Base-by-base conservation (phyloP, 2,113 vertebrate species). In the Accipiter cooperii region DNA sequence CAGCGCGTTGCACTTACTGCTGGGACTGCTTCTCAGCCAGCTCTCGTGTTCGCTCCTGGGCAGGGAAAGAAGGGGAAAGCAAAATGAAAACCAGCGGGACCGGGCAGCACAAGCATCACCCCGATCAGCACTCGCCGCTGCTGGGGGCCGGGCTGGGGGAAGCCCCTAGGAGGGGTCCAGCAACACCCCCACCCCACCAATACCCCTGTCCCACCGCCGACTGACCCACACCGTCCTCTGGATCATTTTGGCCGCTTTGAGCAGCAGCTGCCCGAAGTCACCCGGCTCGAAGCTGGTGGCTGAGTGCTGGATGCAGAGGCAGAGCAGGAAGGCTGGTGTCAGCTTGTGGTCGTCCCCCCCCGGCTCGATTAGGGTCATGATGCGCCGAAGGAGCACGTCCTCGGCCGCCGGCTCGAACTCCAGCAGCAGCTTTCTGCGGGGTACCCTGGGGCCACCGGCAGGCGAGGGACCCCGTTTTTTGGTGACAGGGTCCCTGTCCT, bases 21-120 rank as follows among this genome's bases (percentile, higher is more conserved):
- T 99, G 99, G 90, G 99, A 98, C 98, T 99, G 99, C 97, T 99
- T 99, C 98, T 99, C 99, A 6, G 99, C 99, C 92, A 99, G 98
- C 66, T 99, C 99, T 97, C 99, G 99, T 28, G 99, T 99, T 98
- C 98, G 99, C 97, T 99, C 99, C 99, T 99, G 97, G 38, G 97
- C 63, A 90, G 94, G 84, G 94, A 91, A 77, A 76, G 94, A 90
- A 92, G 51, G 75, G 69, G n/a, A 84, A 65, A 95, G 44, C 74
- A 69, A 57, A 57, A 63, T 91, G 66, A 94, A 25, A 25, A 25
- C 69, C 44, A 19, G 29, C 0, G 4, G 42, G 33, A n/a, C 0
- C 1, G n/a, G 6, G 38, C 0, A 9, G 36, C 55, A 75, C 0
- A 0, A 95, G 78, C 74, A 58, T 10, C 73, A 26, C 38, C 66